Percentiles rank a stretch among this genome's conserved stretches.
Evolutionary conservation across 2,797 vertebrate species (phyloP).

Genomic region (Echeneis naucrates): DNA sequence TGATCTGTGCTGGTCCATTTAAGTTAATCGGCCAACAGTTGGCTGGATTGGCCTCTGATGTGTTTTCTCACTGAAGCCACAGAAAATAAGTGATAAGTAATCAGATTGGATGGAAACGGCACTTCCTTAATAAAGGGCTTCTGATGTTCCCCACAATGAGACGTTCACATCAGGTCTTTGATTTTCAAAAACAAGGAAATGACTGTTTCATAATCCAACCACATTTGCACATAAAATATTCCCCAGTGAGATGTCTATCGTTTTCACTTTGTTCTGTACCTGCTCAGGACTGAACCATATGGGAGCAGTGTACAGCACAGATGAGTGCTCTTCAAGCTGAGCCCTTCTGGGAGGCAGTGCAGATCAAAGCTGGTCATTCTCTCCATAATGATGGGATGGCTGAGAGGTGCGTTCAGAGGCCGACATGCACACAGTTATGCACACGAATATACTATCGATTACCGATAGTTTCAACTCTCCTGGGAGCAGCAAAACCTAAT

Average conservation of each 20-base stretch:
- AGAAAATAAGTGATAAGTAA: conserved; percentile 16
- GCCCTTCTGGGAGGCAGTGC: conserved; percentile 10
- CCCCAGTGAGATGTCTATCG: not conserved
- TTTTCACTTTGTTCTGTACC: not conserved
- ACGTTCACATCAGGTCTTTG: conserved; percentile 26
- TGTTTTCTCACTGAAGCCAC: not conserved
- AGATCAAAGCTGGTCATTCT: conserved; percentile 48
- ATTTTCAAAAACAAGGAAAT: conserved; percentile 31
- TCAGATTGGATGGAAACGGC: conserved; percentile 24
- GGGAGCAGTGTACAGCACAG: not conserved
- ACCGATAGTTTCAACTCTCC: conserved; percentile 10
- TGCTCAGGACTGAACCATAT: not conserved
- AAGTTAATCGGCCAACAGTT: not conserved
- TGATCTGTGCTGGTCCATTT: not conserved
- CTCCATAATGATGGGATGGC: conserved; percentile 42
- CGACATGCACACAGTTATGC: not conserved
- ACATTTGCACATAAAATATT: conserved; percentile 1
- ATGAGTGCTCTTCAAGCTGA: conserved; percentile 1
- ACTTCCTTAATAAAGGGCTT: conserved; percentile 13
- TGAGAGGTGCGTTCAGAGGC: conserved; percentile 12
- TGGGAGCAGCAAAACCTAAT: conserved; percentile 15
- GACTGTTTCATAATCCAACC: not conserved
- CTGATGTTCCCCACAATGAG: conserved; percentile 20
- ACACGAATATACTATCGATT: conserved; percentile 37
- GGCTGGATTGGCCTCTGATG: not conserved